These are phyloP conservation scores for Malurus alboscapulatus DNA, from an alignment of 2,113 vertebrate species.

Conservation along the genomic window DNA sequence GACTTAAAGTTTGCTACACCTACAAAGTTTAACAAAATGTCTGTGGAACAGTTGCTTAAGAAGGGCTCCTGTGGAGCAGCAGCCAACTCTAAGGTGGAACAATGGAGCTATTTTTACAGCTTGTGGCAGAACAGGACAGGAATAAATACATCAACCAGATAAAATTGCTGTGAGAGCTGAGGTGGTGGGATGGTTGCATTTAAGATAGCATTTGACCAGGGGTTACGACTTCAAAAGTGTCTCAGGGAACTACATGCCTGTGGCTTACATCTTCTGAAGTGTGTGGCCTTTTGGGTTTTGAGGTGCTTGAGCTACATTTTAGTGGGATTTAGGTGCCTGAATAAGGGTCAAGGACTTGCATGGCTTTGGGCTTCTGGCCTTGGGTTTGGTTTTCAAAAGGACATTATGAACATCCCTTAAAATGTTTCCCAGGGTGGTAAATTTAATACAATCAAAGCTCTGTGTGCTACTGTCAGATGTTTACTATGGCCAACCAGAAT, in stretches of 20 bases:
- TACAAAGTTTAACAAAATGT: not conserved
- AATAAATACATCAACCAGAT: constrained; percentile 53
- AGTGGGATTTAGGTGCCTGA: constrained; percentile 40
- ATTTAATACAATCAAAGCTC: not conserved
- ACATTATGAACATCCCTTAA: not conserved
- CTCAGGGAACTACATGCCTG: not conserved
- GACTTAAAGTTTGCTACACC: not conserved
- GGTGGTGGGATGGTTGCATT: constrained; percentile 38
- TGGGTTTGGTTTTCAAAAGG: not conserved
- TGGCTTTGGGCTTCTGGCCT: constrained; percentile 29
- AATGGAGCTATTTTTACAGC: constrained; percentile 49
- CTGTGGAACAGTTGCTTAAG: not conserved
- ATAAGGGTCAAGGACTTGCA: constrained; percentile 33
- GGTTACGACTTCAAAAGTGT: constrained; percentile 39
- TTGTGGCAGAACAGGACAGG: not conserved
- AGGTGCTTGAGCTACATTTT: constrained; percentile 47
- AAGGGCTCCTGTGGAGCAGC: not conserved
- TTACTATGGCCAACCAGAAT: not conserved
- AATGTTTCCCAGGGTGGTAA: not conserved
- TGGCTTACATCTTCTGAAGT: constrained; percentile 47
- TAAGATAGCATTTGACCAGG: constrained; percentile 58
- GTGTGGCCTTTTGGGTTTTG: constrained; percentile 6
- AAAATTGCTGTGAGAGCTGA: constrained; percentile 43
- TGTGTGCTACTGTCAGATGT: not conserved
- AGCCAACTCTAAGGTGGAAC: constrained; percentile 9